A percentile compares a stretch with the other conserved stretches of the same genome.
phyloP scores from a whole-genome alignment of 2,797 vertebrate species.

The Euphonia xanthogaster region DNA sequence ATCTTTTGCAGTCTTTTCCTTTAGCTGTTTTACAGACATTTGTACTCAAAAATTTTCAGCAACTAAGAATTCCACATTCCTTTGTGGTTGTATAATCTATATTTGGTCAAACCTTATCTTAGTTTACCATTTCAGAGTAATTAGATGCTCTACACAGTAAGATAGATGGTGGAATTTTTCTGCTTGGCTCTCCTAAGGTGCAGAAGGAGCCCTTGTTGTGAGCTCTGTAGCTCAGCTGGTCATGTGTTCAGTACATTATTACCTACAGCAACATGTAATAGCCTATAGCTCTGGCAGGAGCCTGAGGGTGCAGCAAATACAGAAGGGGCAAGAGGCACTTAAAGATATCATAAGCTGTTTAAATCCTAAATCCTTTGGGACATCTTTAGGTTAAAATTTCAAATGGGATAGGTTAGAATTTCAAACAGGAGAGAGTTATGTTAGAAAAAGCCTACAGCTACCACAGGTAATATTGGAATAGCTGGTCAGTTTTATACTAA shows the following conservation, averaged over 20 bases:
- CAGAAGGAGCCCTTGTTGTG: not conserved
- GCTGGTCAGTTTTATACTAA: not conserved
- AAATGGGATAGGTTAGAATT: fast-evolving
- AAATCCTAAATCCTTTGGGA: not conserved
- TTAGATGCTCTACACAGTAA: not conserved
- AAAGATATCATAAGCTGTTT: not conserved
- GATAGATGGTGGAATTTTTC: not conserved
- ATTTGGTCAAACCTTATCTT: not conserved
- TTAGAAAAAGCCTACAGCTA: not conserved
- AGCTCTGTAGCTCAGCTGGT: not conserved
- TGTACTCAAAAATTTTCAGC: not conserved
- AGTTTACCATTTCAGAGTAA: not conserved
- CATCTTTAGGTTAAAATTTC: not conserved
- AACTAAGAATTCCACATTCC: not conserved
- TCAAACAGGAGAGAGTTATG: not conserved
- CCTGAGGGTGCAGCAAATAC: not conserved
- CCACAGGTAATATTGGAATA: not conserved
- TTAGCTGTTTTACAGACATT: not conserved
- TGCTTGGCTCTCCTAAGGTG: not conserved
- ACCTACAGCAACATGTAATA: not conserved
- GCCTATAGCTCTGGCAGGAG: not conserved
- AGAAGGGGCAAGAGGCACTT: not conserved
- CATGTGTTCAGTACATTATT: fast-evolving
- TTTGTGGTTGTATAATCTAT: not conserved
- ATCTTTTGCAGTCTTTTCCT: not conserved